These are phyloP conservation scores for Seira ritae DNA, from an alignment of 2,888 invertebrate genomes.

Conservation along the genomic window DNA sequence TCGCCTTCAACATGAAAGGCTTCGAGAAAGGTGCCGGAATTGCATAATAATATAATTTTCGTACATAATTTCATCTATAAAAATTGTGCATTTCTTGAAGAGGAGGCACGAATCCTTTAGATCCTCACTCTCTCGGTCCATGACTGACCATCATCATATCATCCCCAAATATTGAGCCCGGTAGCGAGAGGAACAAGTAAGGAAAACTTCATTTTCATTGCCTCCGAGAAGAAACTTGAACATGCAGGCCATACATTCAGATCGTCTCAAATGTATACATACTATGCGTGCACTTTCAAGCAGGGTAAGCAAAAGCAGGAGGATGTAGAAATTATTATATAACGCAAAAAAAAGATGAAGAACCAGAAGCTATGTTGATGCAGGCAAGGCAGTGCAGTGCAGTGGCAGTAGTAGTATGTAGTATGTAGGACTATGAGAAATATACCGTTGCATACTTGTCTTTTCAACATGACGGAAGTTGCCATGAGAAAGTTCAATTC, in stretches of 20 bases:
- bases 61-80: conserved; percentile 13
- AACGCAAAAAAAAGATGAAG: neutral
- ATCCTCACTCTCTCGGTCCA: conserved; percentile 43
- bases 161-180: conserved; percentile 55
- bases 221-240: conserved; percentile 51
- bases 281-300: conserved; percentile 17
- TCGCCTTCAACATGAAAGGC: neutral
- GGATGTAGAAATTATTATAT: conserved; percentile 21
- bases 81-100: neutral
- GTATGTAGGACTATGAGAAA: conserved; percentile 61
- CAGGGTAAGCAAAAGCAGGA: neutral
- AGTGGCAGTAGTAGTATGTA: conserved; percentile 24
- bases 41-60: neutral
- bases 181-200: conserved; percentile 35
- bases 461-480: conserved; percentile 70
- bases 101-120: neutral
- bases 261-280: conserved; percentile 8
- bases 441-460: conserved; percentile 67
- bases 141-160: conserved; percentile 59
- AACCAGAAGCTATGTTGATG: conserved; percentile 63
- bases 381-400: conserved; percentile 36
- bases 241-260: conserved; percentile 5
- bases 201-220: neutral
- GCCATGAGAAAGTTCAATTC: conserved; percentile 70
- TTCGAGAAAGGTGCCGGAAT: neutral